These are phyloP conservation scores for Cavia aperea DNA, from an alignment of 2,113 vertebrate genomes.

Conservation along the genomic window DNA sequence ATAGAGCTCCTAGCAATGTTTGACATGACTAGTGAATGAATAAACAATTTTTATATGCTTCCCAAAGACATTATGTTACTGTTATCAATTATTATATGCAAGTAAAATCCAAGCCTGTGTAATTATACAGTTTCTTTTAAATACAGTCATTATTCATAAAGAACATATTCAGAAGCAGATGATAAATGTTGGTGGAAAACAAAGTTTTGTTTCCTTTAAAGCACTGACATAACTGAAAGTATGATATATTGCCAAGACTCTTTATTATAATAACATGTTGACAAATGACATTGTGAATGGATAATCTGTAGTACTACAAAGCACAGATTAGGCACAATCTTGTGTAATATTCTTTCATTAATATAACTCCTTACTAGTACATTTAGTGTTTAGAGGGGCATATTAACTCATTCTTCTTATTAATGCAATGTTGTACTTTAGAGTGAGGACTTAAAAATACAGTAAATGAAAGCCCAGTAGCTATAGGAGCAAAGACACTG, in stretches of 20 bases:
- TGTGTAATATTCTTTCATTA: background rate
- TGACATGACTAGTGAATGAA: constrained; percentile 70
- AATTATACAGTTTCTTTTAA: constrained; percentile 57
- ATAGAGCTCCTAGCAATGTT: constrained; percentile 67
- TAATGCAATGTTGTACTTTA: background rate
- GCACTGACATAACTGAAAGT: constrained; percentile 61
- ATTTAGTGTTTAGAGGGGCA: background rate
- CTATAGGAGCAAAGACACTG: background rate
- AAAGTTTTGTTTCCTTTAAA: constrained; percentile 54
- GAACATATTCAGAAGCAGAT: constrained; percentile 52
- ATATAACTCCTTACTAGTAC: background rate
- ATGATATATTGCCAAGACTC: constrained; percentile 31
- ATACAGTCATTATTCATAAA: constrained; percentile 60
- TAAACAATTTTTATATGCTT: constrained; percentile 62
- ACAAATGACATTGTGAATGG: constrained; percentile 21
- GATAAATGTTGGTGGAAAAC: constrained; percentile 65
- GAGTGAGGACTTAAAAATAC: background rate
- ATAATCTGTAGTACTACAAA: constrained; percentile 27
- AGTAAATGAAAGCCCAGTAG: background rate
- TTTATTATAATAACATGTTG: constrained; percentile 50
- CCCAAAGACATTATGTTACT: constrained; percentile 59
- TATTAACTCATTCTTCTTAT: background rate
- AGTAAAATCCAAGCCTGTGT: constrained; percentile 59
- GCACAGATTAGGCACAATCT: background rate
- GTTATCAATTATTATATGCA: constrained; percentile 71